Evolutionary conservation across 2,888 invertebrate species (phyloP).

Genomic region (Aradus depressus): DNA sequence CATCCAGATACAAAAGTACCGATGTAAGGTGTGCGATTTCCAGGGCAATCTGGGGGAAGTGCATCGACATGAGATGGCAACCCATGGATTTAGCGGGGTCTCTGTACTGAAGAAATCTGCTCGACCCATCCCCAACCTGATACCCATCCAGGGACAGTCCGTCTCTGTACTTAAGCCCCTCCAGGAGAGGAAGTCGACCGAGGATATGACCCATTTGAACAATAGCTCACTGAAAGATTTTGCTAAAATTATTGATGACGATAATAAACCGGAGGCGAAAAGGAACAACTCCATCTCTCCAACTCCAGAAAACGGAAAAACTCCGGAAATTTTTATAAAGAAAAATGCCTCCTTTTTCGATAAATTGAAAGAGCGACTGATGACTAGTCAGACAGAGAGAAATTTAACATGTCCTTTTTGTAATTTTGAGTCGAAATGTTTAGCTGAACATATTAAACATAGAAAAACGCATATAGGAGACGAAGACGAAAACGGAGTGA

Average conservation of each 20-base stretch:
- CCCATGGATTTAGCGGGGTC: slow-evolving; percentile 33
- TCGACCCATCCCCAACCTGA: slow-evolving; percentile 63
- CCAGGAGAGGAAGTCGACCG: slow-evolving; percentile 39
- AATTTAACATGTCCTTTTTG: slow-evolving; percentile 58
- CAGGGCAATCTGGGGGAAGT: slow-evolving; percentile 47
- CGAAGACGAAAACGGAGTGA: slow-evolving; percentile 18
- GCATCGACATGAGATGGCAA: slow-evolving; percentile 42
- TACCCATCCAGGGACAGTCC: slow-evolving; percentile 44
- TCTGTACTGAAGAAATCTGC: slow-evolving; percentile 36
- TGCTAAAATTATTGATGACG: slow-evolving; percentile 36
- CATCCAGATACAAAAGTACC: slow-evolving; percentile 20
- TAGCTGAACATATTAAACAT: slow-evolving; percentile 70
- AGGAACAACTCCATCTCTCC: slow-evolving; percentile 31
- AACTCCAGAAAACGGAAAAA: slow-evolving; percentile 22
- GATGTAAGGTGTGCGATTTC: slow-evolving; percentile 45
- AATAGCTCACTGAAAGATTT: slow-evolving; percentile 46
- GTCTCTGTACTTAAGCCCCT: slow-evolving; percentile 14
- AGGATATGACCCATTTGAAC: slow-evolving; percentile 39
- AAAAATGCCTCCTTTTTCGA: slow-evolving; percentile 73
- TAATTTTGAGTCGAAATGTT: slow-evolving; percentile 65
- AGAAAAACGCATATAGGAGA: slow-evolving; percentile 43
- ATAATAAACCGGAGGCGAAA: slow-evolving; percentile 5
- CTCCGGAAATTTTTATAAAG: slow-evolving; percentile 42
- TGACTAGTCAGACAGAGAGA: slow-evolving; percentile 51
- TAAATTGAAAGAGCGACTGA: slow-evolving; percentile 61